Evolutionary conservation across 1,140 invertebrate species (phyloP).

Genomic region (Condylostylus longicornis): DNA sequence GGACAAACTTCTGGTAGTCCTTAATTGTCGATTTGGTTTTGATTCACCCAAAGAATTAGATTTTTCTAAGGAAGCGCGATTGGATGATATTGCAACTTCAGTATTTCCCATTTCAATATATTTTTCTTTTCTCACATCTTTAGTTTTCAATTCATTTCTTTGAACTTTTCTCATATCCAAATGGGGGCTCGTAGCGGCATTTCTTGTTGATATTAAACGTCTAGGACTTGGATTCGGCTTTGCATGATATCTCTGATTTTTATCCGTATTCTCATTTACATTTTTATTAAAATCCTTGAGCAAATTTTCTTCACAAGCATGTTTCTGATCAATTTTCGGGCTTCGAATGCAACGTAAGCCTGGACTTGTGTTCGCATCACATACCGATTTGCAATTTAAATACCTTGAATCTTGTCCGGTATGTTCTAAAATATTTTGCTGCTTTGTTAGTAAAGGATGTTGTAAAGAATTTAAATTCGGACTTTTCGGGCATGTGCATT

Average conservation of each 20-base stretch:
- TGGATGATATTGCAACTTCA: neutral
- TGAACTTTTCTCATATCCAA: conserved; percentile 6
- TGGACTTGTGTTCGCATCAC: conserved; percentile 5
- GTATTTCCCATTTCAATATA: neutral
- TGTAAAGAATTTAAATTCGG: too few relatives aligned
- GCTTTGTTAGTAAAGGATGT: too few relatives aligned
- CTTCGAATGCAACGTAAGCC: neutral
- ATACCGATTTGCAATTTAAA: neutral
- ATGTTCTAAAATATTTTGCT: too few relatives aligned
- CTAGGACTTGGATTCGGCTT: conserved; percentile 1
- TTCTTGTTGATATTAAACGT: conserved; percentile 5
- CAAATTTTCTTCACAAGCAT: too few relatives aligned
- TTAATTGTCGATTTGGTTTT: conserved; percentile 5
- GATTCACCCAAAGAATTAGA: conserved; percentile 8
- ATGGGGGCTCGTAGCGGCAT: conserved; percentile 9
- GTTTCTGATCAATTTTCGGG: too few relatives aligned
- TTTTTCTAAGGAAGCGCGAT: conserved; percentile 7
- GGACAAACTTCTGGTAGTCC: conserved; percentile 9
- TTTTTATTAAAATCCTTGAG: too few relatives aligned
- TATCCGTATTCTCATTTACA: too few relatives aligned
- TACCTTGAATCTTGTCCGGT: neutral
- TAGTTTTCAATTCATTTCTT: neutral
- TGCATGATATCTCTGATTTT: too few relatives aligned
- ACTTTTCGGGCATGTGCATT: conserved; percentile 1
- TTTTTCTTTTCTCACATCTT: neutral